Evolutionary conservation across 1,140 invertebrate species (phyloP).

Genomic region (Meloidogyne exigua): DNA sequence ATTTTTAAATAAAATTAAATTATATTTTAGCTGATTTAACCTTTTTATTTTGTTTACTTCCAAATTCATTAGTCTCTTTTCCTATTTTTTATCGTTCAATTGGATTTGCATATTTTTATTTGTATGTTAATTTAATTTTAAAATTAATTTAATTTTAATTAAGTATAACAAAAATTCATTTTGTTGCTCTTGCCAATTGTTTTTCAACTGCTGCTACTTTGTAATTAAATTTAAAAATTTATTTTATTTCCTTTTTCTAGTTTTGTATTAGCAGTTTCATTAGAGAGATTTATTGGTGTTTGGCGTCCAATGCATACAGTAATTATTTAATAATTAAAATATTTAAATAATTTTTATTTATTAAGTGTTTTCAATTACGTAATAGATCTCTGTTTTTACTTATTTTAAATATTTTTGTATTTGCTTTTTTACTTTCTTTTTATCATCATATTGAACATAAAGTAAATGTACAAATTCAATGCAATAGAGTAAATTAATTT

Average conservation of each 20-base stretch:
- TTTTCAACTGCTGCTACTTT: slow-evolving; percentile 56
- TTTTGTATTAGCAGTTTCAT: slow-evolving; percentile 53
- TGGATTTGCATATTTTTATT: slow-evolving; percentile 36
- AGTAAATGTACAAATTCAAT: slow-evolving; percentile 36
- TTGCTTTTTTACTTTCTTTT: slow-evolving; percentile 45
- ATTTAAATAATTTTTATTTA: neutral
- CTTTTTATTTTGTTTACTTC: slow-evolving; percentile 54
- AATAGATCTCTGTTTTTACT: slow-evolving; percentile 35
- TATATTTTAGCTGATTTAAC: slow-evolving; percentile 47
- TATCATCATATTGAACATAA: slow-evolving; percentile 54
- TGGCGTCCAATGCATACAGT: slow-evolving; percentile 55
- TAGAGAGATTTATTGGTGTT: slow-evolving; percentile 53
- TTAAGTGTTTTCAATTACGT: slow-evolving; percentile 39
- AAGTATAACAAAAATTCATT: slow-evolving; percentile 47
- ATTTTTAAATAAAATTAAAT: neutral
- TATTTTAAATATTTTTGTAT: slow-evolving; percentile 43
- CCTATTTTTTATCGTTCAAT: slow-evolving; percentile 47
- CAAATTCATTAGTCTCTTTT: slow-evolving; percentile 52
- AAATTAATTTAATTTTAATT: neutral
- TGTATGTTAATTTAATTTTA: slow-evolving; percentile 1
- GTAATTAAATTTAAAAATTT: slow-evolving; percentile 29
- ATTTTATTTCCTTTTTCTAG: slow-evolving; percentile 40
- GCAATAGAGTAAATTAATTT: slow-evolving; percentile 24
- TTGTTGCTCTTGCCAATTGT: slow-evolving; percentile 51
- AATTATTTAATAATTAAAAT: too few relatives aligned